Evolutionary conservation across 2,113 vertebrate species (phyloP), one percentile per base, ranked within the genome.

Genomic region (Chloropsis cyanopogon): DNA sequence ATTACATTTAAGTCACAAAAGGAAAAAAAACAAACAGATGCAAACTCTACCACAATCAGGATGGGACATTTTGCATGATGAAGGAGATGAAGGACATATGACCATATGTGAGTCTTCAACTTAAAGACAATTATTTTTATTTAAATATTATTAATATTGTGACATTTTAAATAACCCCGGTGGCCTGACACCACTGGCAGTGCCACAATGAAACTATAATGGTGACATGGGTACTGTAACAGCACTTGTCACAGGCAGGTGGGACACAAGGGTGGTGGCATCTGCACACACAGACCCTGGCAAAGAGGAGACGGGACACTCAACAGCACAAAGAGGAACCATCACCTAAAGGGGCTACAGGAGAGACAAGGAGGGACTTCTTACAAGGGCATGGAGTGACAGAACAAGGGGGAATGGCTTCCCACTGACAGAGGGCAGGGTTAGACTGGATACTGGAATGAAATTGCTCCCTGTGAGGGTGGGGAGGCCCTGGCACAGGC

Each of bases 171-270:
- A 86, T 42, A 68, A 52, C 5, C 11, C 65, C 3, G 7, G 14
- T n/a, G n/a, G 69, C 19, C 33, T 11, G 7, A n/a, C 7, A 66
- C 33, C 5, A 18, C 37, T 41, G 63, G 44, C 15, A 52, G 7
- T 5, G 18, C 25, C 57, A 80, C 1, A 2, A 33, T 12, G 50
- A 61, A 12, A 31, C 3, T 16, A 2, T 1, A 61, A n/a, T 2
- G 8, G 59, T 47, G 59, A 64, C 21, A 25, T 15, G 3, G 10
- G 44, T 24, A 31, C 33, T 21, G 9, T 18, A 42, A 24, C 22
- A 21, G 41, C 33, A 14, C 19, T 31, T 23, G 54, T 26, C 68
- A n/a, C n/a, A 54, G 31, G 41, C 52, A 79, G n/a, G 22, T 23
- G 57, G 26, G 59, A 63, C 12, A 6, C 2, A 12, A 35, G 47